Evolutionary conservation across 1,140 invertebrate species (phyloP).

Genomic region (Brachionus plicatilis): DNA sequence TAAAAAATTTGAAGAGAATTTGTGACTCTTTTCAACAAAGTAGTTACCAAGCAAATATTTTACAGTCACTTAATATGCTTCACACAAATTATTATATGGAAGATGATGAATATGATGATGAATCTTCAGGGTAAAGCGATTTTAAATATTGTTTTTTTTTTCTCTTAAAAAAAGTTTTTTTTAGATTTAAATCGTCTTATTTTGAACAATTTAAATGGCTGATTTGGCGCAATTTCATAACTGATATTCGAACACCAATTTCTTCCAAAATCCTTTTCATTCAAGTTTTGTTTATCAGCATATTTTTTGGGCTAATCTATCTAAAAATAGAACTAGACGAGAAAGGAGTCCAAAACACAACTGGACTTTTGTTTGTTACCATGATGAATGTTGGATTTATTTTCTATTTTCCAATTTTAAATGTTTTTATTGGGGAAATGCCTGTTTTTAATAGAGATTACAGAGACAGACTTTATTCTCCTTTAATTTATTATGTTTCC

Average conservation of each 20-base stretch:
- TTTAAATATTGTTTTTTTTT: neutral
- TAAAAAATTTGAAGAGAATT: slow-evolving; percentile 37
- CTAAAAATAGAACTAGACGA: neutral
- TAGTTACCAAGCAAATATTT: slow-evolving; percentile 16
- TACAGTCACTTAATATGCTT: slow-evolving; percentile 1
- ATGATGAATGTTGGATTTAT: slow-evolving; percentile 70
- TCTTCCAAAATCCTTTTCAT: neutral
- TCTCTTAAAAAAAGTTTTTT: neutral
- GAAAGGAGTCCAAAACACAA: slow-evolving; percentile 29
- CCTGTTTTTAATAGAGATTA: slow-evolving; percentile 74
- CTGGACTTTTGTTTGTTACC: neutral
- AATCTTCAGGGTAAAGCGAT: neutral
- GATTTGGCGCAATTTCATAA: slow-evolving; percentile 26
- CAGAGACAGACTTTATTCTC: slow-evolving; percentile 68
- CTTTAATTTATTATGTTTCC: slow-evolving; percentile 66
- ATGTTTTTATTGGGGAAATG: slow-evolving; percentile 54
- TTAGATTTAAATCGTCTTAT: neutral
- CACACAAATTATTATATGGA: neutral
- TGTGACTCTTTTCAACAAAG: slow-evolving; percentile 41
- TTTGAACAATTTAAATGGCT: slow-evolving; percentile 40
- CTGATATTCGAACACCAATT: slow-evolving; percentile 4
- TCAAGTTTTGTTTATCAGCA: slow-evolving; percentile 29
- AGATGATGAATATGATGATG: neutral
- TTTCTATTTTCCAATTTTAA: slow-evolving; percentile 52
- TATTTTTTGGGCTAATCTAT: slow-evolving; percentile 40